phyloP scores from a whole-genome alignment of 2,797 vertebrate species.

The Bufotes viridis region DNA sequence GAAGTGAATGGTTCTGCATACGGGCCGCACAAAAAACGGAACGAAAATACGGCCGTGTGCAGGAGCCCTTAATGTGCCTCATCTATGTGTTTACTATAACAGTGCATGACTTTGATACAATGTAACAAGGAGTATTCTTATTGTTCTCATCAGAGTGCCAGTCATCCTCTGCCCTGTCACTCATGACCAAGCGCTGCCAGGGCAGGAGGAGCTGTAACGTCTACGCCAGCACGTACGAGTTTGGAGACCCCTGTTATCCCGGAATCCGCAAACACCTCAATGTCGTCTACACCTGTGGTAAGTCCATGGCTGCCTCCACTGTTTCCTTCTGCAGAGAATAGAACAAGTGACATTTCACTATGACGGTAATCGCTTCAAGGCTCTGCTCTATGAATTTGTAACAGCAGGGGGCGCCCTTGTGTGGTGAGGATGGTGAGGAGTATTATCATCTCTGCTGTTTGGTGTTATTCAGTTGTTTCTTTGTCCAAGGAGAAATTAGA shows the following conservation, averaged over 20 bases:
- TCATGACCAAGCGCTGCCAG: constrained; percentile 83
- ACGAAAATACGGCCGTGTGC: no score
- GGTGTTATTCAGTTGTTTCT: no score
- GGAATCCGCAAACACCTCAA: constrained; percentile 89
- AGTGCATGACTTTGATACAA: neutral
- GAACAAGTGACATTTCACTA: no score
- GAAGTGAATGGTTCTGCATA: no score
- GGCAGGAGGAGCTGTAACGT: constrained; percentile 84
- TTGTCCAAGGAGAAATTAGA: no score
- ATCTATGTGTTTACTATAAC: no score
- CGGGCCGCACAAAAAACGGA: no score
- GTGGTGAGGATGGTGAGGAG: neutral
- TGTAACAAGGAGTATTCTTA: neutral
- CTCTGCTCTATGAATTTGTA: no score
- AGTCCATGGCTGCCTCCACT: constrained; percentile 64
- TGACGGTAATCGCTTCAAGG: no score
- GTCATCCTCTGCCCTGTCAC: constrained; percentile 79
- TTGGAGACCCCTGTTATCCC: constrained; percentile 88
- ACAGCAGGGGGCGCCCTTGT: neutral
- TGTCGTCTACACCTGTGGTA: constrained; percentile 91
- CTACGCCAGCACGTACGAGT: constrained; percentile 83
- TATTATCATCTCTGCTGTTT: neutral
- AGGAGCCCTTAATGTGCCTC: no score
- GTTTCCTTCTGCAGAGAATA: no score
- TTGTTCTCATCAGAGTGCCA: constrained; percentile 80